Conservation (phyloP, 2,888 invertebrate genomes). For the Eilema griseolum region DNA sequence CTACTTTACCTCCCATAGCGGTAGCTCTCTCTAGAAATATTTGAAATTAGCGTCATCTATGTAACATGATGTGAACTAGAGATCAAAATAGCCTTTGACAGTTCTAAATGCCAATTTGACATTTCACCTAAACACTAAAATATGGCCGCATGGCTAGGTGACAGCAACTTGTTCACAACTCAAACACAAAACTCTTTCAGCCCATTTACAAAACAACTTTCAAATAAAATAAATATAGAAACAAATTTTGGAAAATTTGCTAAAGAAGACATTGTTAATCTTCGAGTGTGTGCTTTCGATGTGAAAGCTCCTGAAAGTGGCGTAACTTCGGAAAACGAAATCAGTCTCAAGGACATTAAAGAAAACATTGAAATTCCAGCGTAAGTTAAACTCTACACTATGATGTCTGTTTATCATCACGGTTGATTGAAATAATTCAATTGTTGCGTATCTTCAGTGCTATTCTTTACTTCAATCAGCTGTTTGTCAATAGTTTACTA, state of each 20-base stretch:
- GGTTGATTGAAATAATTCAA: conserved; percentile 13
- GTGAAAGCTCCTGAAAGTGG: conserved; percentile 50
- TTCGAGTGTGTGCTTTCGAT: conserved; percentile 48
- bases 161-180: conserved; percentile 61
- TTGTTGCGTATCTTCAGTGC: conserved; percentile 35
- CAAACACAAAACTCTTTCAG: conserved; percentile 41
- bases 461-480: conserved; percentile 69
- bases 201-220: conserved; percentile 45
- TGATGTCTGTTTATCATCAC: conserved; percentile 18
- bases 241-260: conserved; percentile 46
- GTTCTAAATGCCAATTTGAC: conserved; percentile 22
- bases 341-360: conserved; percentile 56
- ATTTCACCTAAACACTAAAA: conserved; percentile 58
- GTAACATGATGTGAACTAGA: conserved; percentile 19
- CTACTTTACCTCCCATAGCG: conserved; percentile 65
- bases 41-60: conserved; percentile 74
- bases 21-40: conserved; percentile 58
- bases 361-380: conserved; percentile 55
- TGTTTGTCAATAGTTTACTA: conserved; percentile 80
- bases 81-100: not conserved
- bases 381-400: conserved; percentile 56
- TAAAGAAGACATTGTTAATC: conserved; percentile 45
- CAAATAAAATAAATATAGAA: conserved; percentile 43
- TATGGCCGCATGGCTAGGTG: conserved; percentile 81
- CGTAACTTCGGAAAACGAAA: conserved; percentile 60